phyloP scores from a whole-genome alignment of 2,797 vertebrate species.

The Enteromius trimaculatus region DNA sequence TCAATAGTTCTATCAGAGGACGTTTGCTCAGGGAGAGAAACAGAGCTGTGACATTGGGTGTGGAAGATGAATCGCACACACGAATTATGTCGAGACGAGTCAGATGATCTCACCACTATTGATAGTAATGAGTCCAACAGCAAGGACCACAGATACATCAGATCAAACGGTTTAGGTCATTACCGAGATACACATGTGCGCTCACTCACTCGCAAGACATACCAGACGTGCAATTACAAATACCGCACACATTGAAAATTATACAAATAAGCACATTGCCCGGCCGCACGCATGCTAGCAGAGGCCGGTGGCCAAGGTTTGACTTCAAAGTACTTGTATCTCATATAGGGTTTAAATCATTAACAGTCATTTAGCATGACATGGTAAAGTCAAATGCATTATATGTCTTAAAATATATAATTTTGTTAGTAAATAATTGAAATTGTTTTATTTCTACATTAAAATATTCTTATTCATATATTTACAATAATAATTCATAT shows the following conservation, averaged over 20 bases:
- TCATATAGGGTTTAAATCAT: slow-evolving; percentile 36
- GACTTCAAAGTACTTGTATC: slow-evolving; percentile 10
- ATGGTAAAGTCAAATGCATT: slow-evolving; percentile 7
- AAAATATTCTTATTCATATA: neutral
- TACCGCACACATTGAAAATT: slow-evolving; percentile 48
- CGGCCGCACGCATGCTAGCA: neutral
- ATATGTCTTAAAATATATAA: neutral
- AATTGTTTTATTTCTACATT: neutral
- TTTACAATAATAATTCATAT: neutral
- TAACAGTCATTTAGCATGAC: slow-evolving; percentile 57
- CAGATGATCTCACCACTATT: slow-evolving; percentile 47
- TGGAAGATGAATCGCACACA: slow-evolving; percentile 54
- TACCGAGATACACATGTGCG: slow-evolving; percentile 31
- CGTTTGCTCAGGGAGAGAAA: slow-evolving; percentile 45
- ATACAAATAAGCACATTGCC: slow-evolving; percentile 34
- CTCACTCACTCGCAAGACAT: slow-evolving; percentile 20
- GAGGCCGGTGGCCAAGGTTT: slow-evolving; percentile 7
- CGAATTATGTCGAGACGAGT: slow-evolving; percentile 49
- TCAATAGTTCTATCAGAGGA: slow-evolving; percentile 46
- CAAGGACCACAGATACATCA: slow-evolving; percentile 43
- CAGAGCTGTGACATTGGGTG: slow-evolving; percentile 56
- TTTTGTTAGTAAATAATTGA: neutral
- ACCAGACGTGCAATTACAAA: slow-evolving; percentile 42
- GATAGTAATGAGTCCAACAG: slow-evolving; percentile 52
- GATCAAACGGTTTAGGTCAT: slow-evolving; percentile 48